Conservation (phyloP, 2,888 invertebrate species). For the Teleiodes luculella region DNA sequence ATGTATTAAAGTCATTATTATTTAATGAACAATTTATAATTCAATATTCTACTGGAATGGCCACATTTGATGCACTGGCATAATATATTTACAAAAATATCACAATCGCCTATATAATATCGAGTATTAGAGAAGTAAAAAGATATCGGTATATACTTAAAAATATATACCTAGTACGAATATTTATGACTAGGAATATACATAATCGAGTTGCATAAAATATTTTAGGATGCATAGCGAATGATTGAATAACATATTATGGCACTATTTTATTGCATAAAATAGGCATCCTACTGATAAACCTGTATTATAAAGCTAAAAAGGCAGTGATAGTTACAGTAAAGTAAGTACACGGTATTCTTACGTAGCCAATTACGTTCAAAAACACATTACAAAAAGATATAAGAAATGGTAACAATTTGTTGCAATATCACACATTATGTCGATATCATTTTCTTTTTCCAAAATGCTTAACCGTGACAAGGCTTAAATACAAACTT, state of each 20-base stretch:
- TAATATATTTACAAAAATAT: conserved; percentile 63
- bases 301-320: conserved; percentile 54
- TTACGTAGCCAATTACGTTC: conserved; percentile 1
- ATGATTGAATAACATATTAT: conserved; percentile 42
- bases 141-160: neutral
- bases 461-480: neutral
- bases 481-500: neutral
- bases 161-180: no score
- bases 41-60: conserved; percentile 51
- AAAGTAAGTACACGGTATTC: conserved; percentile 13
- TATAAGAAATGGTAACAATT: neutral
- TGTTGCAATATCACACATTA: conserved; percentile 7
- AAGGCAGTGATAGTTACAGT: conserved; percentile 52
- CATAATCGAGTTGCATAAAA: conserved; percentile 8
- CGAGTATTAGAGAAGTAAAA: conserved; percentile 28
- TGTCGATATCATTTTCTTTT: neutral
- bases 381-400: neutral
- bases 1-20: conserved; percentile 29
- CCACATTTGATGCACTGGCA: conserved; percentile 60
- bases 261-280: conserved; percentile 68
- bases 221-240: conserved; percentile 13
- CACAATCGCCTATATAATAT: conserved; percentile 57
- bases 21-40: conserved; percentile 5
- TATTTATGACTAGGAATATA: conserved; percentile 19
- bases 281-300: conserved; percentile 51